phyloP scores from a whole-genome alignment of 1,140 invertebrate genomes.

The Apocrypta bakeri region DNA sequence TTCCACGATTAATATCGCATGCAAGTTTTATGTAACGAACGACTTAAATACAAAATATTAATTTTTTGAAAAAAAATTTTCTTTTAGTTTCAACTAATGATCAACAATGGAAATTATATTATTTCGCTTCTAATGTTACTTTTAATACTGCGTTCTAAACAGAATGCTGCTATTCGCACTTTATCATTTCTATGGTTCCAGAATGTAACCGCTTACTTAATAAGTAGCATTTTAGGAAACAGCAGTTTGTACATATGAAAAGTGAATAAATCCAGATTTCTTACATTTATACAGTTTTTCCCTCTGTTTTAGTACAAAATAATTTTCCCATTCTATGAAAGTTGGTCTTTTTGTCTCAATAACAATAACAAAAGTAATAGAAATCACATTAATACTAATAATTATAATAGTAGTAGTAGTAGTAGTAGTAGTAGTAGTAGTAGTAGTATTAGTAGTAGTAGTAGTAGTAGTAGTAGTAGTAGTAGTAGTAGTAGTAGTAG shows the following conservation, averaged over 20 bases:
- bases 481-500: too few species aligned
- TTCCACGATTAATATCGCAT: constrained; percentile 9
- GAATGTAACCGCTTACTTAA: not conserved
- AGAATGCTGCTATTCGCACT: not conserved
- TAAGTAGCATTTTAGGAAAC: not conserved
- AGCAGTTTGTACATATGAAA: not conserved
- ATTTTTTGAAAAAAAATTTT: not conserved
- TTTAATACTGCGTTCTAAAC: not conserved
- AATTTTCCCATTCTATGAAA: not conserved
- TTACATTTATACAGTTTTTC: not conserved
- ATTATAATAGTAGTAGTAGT: too few species aligned
- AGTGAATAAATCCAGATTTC: not conserved
- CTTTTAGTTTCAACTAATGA: not conserved
- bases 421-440: too few species aligned
- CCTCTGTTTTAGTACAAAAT: not conserved
- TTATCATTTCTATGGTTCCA: not conserved
- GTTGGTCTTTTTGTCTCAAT: not conserved
- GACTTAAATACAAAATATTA: constrained; percentile 38
- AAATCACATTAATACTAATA: too few species aligned
- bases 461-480: too few species aligned
- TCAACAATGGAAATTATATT: not conserved
- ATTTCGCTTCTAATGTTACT: not conserved
- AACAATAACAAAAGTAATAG: too few species aligned
- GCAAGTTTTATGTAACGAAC: constrained; percentile 29
- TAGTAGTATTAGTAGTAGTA: too few species aligned